A percentile compares a stretch with the other conserved stretches of the same genome.
Evolutionary conservation across 1,140 invertebrate species (phyloP).

Genomic region (Mamestra configurata): DNA sequence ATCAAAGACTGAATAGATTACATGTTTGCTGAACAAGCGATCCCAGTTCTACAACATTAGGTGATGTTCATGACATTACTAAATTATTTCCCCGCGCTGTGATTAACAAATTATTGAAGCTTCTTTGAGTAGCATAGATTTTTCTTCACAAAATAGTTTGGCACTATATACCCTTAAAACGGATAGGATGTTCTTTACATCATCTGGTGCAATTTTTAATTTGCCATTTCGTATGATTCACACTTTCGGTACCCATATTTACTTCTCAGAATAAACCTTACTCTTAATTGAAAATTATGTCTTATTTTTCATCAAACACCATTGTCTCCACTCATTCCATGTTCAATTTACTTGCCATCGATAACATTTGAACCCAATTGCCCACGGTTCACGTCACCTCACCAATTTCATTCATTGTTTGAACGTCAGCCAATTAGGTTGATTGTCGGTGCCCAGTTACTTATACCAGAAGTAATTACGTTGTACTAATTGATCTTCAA

Average conservation of each 20-base stretch:
- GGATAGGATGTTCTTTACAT: too few relatives aligned
- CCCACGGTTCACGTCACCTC: constrained; percentile 20
- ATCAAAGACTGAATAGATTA: too few relatives aligned
- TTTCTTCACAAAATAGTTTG: too few relatives aligned
- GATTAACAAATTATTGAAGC: too few relatives aligned
- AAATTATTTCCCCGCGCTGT: too few relatives aligned
- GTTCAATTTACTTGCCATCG: constrained; percentile 26
- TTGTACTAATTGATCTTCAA: constrained; percentile 15
- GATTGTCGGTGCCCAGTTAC: constrained; percentile 23
- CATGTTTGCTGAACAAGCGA: too few relatives aligned
- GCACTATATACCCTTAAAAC: too few relatives aligned
- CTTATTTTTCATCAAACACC: constrained; percentile 8
- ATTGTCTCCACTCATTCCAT: neutral
- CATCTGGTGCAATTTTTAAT: too few relatives aligned
- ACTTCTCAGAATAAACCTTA: neutral
- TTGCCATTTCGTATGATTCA: neutral
- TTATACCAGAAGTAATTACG: constrained; percentile 9
- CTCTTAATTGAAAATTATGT: constrained; percentile 33
- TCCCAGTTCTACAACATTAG: too few relatives aligned
- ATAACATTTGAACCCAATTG: constrained; percentile 50
- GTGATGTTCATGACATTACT: too few relatives aligned
- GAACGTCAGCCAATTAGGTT: constrained; percentile 41
- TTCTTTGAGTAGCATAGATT: too few relatives aligned
- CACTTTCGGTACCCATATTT: neutral
- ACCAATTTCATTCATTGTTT: constrained; percentile 43